Base-by-base conservation (phyloP, 2,113 vertebrate species). In the Holacanthus passer region DNA sequence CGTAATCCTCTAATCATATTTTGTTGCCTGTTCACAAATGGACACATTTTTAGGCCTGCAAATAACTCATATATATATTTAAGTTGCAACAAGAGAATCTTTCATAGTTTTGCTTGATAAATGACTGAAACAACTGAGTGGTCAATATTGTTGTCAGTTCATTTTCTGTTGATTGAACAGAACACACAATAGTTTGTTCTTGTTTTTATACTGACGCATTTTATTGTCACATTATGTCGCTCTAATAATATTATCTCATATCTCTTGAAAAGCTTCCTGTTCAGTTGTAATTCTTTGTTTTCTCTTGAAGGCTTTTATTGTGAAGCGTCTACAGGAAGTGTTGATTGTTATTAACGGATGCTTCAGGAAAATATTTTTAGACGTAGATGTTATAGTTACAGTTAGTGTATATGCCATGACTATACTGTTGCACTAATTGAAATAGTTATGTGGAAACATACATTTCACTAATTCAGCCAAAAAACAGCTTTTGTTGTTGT, bases 281-380 rank as follows among this genome's bases (percentile, higher is more conserved):
- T 29, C 24, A 58, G 16, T 3, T 58, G 69, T 31, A 13, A 22
- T 45, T 45, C 13, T 31, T 14, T 59, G 17, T 5, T 3, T 22
- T 68, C 8, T n/a, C 22, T 32, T 29, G 31, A 59, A 59, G 10
- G 39, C 31, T 58, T 58, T 65, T 35, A 80, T 17, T 71, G 10
- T 66, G 20, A 73, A 73, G 65, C 48, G 47, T 35, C 67, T 72
- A 13, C 63, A 37, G 27, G 37, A 56, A 56, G 17, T n/a, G 14
- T n/a, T 22, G 7, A 31, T 11, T 22, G 16, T 5, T 19, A 19
- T 48, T 32, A 48, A 29, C 16, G 47, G 41, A 17, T 20, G 39
- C 24, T 65, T 20, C n/a, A n/a, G n/a, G n/a, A n/a, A n/a, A n/a
- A n/a, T n/a, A n/a, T 37, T n/a, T n/a, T n/a, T n/a, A n/a, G n/a